Evolutionary conservation across 2,113 vertebrate species (phyloP), one percentile per base, ranked within the genome.

Genomic region (Sylvilagus bachmani): DNA sequence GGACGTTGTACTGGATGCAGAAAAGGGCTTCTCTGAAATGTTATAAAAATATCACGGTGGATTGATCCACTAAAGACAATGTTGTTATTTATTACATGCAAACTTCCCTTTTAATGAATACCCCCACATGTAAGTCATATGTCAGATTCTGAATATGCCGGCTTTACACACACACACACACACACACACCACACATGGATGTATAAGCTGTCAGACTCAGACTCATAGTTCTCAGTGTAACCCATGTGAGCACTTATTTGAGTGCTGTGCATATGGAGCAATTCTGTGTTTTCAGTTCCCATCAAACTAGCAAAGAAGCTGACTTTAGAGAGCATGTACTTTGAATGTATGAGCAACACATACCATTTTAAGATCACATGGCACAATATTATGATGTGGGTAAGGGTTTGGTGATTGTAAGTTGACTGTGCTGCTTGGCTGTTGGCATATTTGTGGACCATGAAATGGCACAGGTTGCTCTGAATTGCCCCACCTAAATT

Each of bases 1-100:
- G 99, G 86, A 99, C 69, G 2, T 99, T 99, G 96, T 99, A 99
- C 92, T 99, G 99, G 55, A 99, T 98, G 53, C 98, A 90, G 91
- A 97, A 99, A 82, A 99, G 80, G 0, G 99, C 98, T 78, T 99
- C 99, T 78, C 99, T 98, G 92, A 84, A 95, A 89, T 69, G 51
- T n/a, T 71, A 12, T 36, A 53, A 89, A 97, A 91, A 51, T 21
- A 64, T 31, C 44, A 74, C 31, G 78, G 78, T 86, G 3, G 0
- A 25, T 61, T 25, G 10, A 66, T 64, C 27, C 27, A 24, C 22
- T 5, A 51, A 77, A 66, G 66, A 31, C 44, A 74, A 31, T 79
- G 13, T 44, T 71, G 19, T 14, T 66, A 44, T 33, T 67, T 87
- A 81, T 44, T 67, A 61, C 17, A 38, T 8, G 55, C 22, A 88